These are phyloP conservation scores for Ferdinandea cuprea DNA, from an alignment of 2,888 invertebrate species.

Conservation along the genomic window DNA sequence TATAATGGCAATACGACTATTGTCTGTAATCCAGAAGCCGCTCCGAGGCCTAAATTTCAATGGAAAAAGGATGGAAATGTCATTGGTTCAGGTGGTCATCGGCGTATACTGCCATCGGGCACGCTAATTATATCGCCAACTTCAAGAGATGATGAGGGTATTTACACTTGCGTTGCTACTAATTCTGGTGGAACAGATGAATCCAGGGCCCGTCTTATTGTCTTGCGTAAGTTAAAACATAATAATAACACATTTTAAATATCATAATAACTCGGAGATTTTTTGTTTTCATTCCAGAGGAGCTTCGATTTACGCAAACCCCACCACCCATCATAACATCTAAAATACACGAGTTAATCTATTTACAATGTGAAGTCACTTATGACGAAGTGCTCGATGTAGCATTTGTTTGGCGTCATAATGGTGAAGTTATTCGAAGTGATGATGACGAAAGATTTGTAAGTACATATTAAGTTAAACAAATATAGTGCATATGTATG, in stretches of 20 bases:
- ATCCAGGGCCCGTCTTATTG: conserved; percentile 91
- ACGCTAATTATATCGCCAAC: conserved; percentile 93
- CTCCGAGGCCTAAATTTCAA: conserved; percentile 92
- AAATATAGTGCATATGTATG: background rate
- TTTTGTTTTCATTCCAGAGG: conserved; percentile 84
- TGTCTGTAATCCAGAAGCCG: conserved; percentile 96
- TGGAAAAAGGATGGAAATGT: conserved; percentile 95
- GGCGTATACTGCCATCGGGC: conserved; percentile 92
- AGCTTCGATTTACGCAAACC: conserved; percentile 89
- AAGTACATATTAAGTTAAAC: conserved; percentile 75
- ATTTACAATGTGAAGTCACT: conserved; percentile 92
- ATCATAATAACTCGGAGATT: background rate
- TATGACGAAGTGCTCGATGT: conserved; percentile 94
- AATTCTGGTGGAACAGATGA: conserved; percentile 95
- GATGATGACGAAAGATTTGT: conserved; percentile 84
- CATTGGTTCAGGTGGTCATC: conserved; percentile 89
- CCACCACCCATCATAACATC: conserved; percentile 87
- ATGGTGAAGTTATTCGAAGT: conserved; percentile 90
- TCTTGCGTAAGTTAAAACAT: conserved; percentile 86
- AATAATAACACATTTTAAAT: background rate
- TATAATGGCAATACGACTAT: conserved; percentile 96
- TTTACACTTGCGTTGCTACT: conserved; percentile 93
- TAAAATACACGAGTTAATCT: conserved; percentile 88
- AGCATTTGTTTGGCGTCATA: conserved; percentile 96
- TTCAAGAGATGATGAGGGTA: conserved; percentile 92